A percentile compares a stretch with the other conserved stretches of the same genome.
phyloP scores from a whole-genome alignment of 2,113 vertebrate genomes.

The Daphoenositta chrysoptera region DNA sequence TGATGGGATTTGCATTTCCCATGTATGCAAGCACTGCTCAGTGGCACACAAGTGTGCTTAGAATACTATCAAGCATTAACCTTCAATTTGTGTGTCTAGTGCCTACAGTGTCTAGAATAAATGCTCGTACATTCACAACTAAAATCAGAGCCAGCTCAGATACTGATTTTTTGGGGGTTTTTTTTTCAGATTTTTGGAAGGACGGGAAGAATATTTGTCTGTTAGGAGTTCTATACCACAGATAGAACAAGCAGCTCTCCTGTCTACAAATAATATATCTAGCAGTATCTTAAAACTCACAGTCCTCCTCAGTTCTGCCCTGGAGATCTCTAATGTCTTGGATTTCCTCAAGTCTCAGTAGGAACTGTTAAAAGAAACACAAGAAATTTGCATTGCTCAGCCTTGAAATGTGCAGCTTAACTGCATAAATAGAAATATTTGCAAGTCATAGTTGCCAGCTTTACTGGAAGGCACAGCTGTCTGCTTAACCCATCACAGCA shows the following conservation, averaged over 20 bases:
- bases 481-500: neutral
- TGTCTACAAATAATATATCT: neutral
- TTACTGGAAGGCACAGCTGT: neutral
- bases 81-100: neutral
- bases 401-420: neutral
- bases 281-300: neutral
- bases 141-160: neutral
- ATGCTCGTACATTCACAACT: neutral
- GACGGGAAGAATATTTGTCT: neutral
- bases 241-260: neutral
- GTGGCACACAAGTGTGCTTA: neutral
- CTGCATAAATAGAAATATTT: slow-evolving; percentile 16
- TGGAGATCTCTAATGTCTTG: neutral
- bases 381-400: neutral
- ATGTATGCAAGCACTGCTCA: neutral
- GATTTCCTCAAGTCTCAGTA: neutral
- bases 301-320: neutral
- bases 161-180: neutral
- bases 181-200: neutral
- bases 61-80: neutral
- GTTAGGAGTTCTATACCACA: neutral
- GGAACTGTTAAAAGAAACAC: neutral
- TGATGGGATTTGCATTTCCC: slow-evolving; percentile 5
- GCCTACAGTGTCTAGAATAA: neutral
- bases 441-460: slow-evolving; percentile 13